Evolutionary conservation across 2,888 invertebrate species (phyloP).

Genomic region (Girardia tigrina): DNA sequence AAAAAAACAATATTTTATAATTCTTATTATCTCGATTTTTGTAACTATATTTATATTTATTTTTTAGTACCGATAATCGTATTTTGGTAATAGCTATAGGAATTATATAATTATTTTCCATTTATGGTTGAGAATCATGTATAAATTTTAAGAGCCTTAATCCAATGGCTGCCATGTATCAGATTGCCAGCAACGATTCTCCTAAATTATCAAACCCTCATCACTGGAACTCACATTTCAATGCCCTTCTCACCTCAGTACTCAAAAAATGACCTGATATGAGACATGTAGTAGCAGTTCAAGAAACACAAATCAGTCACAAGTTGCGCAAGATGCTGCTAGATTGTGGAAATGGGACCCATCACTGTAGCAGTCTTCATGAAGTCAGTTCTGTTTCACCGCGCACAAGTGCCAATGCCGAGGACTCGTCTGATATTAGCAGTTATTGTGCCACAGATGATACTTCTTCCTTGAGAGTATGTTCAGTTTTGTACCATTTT

Average conservation of each 20-base stretch:
- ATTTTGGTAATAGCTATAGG: too few species aligned
- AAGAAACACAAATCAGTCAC: neutral
- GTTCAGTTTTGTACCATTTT: too few species aligned
- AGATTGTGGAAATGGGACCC: neutral
- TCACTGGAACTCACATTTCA: neutral
- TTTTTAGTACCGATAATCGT: too few species aligned
- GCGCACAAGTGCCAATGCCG: neutral
- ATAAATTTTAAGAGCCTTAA: too few species aligned
- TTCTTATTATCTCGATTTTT: too few species aligned
- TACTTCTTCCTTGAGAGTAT: neutral
- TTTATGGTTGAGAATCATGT: too few species aligned
- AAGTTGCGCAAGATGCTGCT: neutral
- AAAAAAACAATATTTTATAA: too few species aligned
- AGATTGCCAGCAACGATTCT: slow-evolving; percentile 97
- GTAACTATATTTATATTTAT: too few species aligned
- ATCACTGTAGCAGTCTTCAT: neutral
- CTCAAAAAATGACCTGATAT: neutral
- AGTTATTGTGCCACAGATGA: neutral
- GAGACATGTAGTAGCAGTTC: neutral
- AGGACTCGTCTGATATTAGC: neutral
- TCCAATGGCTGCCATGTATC: slow-evolving; percentile 98
- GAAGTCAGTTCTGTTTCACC: neutral
- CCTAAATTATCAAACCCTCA: slow-evolving; percentile 59
- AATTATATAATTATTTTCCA: too few species aligned
- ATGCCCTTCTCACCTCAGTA: neutral